Base-by-base conservation (phyloP, 23 tunicate genomes). In the Oikopleura dioica region DNA sequence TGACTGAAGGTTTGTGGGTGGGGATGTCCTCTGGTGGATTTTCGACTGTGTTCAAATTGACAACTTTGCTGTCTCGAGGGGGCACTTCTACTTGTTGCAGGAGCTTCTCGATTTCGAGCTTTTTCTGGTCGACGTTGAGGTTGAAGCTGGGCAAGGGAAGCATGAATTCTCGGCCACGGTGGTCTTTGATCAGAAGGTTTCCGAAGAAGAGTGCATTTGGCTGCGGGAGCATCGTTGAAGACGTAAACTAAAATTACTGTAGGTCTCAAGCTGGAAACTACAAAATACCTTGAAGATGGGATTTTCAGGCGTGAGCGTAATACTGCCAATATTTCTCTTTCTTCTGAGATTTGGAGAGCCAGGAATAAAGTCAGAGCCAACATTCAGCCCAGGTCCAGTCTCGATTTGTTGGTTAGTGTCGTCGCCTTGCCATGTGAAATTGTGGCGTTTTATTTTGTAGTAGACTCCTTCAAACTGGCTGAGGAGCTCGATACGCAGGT, bases 221-320 rank as follows among this genome's bases (percentile, higher is more conserved):
- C 16, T 16, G 26, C 2, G 16, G 30, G 2, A 63, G 72, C 72
- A 16, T 28, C 26, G 16, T 63, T 31, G 72, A 12, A 2, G 72
- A 63, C 26, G 72, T 63, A 63, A 23, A 63, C 72, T 63, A 63
- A 63, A 63, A 63, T 28, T 2, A 63, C 33, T 23, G 2, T 63
- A n/a, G n/a, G n/a, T n/a, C n/a, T n/a, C n/a, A n/a, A n/a, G n/a
- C n/a, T n/a, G n/a, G n/a, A n/a, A n/a, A n/a, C n/a, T n/a, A n/a
- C n/a, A n/a, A n/a, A n/a, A n/a, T 63, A 63, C 72, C 72, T 63
- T 63, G 33, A 63, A 63, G 26, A 63, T 28, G 29, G 72, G 33
- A 21, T 24, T 12, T 4, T 5, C 2, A 12, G 72, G 72, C 2
- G 29, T 21, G 4, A 63, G 5, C 2, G 2, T 31, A 63, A 63